A percentile compares a stretch with the other conserved stretches of the same genome.
Conservation (phyloP, 2,797 vertebrate species). For the Pangasius mekongensis region DNA sequence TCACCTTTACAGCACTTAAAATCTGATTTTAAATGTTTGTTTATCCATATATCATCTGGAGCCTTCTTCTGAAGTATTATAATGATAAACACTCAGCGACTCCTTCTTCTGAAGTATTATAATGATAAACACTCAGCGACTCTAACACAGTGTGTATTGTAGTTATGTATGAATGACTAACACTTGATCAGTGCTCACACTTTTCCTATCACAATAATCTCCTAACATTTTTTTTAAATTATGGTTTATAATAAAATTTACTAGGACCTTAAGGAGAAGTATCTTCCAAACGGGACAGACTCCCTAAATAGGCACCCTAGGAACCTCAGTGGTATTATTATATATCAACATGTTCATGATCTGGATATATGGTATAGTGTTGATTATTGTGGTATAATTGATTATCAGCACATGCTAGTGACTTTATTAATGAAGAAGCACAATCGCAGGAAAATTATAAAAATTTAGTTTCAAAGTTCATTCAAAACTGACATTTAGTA, state of each 20-base stretch:
- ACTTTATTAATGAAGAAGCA: neutral
- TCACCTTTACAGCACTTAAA: neutral
- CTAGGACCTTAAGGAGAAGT: neutral
- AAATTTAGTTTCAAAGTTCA: neutral
- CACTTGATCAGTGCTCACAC: neutral
- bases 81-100: neutral
- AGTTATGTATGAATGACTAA: neutral
- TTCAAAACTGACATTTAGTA: neutral
- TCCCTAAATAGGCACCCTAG: neutral
- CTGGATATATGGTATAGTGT: neutral
- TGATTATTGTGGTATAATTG: neutral
- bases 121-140: neutral
- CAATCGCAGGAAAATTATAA: neutral
- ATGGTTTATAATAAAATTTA: neutral
- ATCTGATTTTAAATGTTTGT: neutral
- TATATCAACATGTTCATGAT: too few species aligned
- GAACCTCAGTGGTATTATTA: neutral
- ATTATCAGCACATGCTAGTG: neutral
- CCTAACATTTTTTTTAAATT: neutral
- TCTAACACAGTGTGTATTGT: neutral
- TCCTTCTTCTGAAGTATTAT: neutral
- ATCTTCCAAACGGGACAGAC: neutral
- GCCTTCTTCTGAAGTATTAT: neutral
- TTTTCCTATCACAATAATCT: neutral
- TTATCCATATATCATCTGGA: neutral